Conservation (phyloP, 1,140 invertebrate species). For the Bombus waltoni region DNA sequence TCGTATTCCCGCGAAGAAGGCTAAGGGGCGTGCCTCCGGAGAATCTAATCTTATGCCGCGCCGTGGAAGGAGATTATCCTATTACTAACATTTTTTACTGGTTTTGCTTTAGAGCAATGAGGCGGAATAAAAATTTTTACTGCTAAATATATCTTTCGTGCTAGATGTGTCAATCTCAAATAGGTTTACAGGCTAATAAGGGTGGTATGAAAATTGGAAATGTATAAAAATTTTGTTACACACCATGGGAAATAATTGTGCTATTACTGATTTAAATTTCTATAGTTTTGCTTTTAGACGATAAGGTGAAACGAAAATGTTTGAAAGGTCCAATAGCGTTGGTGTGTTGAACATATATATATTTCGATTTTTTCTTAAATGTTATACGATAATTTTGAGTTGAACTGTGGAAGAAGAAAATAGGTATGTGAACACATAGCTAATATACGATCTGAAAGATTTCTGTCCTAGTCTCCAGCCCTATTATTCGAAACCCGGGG, state of each 20-base stretch:
- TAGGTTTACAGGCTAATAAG: no score
- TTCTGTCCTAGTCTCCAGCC: neutral
- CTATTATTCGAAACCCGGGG: constrained; percentile 38
- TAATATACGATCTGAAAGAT: neutral
- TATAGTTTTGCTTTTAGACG: neutral
- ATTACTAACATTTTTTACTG: neutral
- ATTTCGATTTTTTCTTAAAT: neutral
- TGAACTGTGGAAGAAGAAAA: neutral
- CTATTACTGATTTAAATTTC: neutral
- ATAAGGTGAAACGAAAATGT: neutral
- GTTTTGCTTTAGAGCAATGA: neutral
- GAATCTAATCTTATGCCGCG: constrained; percentile 31
- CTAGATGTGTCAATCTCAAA: no score
- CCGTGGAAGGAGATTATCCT: constrained; percentile 13
- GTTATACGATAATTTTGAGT: neutral
- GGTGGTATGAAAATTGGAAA: no score
- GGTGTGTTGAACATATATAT: neutral
- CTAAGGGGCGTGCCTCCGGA: neutral
- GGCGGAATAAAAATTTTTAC: neutral
- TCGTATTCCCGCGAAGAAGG: constrained; percentile 6
- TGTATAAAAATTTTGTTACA: no score
- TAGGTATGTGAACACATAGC: neutral
- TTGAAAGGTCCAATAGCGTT: neutral
- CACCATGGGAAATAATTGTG: neutral
- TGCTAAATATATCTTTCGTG: neutral